These are phyloP conservation scores for Venusia cambrica DNA, from an alignment of 2,888 invertebrate species.

Conservation along the genomic window DNA sequence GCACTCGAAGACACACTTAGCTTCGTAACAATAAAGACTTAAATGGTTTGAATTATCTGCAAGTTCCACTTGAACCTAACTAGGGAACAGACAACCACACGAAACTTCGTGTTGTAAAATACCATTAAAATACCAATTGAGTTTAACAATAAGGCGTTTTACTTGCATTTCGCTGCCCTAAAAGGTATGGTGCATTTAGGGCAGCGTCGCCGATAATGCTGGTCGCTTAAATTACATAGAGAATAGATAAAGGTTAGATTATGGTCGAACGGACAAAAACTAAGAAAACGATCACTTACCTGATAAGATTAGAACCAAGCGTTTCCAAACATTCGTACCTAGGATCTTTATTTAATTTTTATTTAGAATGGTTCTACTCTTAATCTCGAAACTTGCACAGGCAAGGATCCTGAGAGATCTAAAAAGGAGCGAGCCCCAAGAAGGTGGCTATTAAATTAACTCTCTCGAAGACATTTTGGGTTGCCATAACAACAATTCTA, in stretches of 20 bases:
- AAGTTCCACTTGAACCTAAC: constrained; percentile 23
- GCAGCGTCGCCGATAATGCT: constrained; percentile 57
- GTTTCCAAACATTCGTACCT: too few species aligned
- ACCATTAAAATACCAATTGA: constrained; percentile 77
- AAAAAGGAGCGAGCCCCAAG: too few species aligned
- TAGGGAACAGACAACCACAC: constrained; percentile 60
- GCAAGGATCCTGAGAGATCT: too few species aligned
- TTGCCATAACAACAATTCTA: too few species aligned
- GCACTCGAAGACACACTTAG: constrained; percentile 12
- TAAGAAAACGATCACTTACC: too few species aligned
- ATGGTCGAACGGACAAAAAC: too few species aligned
- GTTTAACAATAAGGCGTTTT: constrained; percentile 74
- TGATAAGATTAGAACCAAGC: too few species aligned
- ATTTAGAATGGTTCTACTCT: too few species aligned
- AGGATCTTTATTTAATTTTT: too few species aligned
- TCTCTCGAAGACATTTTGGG: too few species aligned
- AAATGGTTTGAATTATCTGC: constrained; percentile 21
- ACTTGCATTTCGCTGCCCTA: constrained; percentile 65
- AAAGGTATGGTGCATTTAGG: constrained; percentile 65
- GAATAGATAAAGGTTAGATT: constrained; percentile 19
- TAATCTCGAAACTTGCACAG: too few species aligned
- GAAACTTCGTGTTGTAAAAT: constrained; percentile 70
- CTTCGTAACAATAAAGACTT: constrained; percentile 26
- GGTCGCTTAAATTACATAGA: constrained; percentile 48
- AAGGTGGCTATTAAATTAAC: too few species aligned